phyloP scores from a whole-genome alignment of 1,140 invertebrate genomes.

The Drosophila ambigua region DNA sequence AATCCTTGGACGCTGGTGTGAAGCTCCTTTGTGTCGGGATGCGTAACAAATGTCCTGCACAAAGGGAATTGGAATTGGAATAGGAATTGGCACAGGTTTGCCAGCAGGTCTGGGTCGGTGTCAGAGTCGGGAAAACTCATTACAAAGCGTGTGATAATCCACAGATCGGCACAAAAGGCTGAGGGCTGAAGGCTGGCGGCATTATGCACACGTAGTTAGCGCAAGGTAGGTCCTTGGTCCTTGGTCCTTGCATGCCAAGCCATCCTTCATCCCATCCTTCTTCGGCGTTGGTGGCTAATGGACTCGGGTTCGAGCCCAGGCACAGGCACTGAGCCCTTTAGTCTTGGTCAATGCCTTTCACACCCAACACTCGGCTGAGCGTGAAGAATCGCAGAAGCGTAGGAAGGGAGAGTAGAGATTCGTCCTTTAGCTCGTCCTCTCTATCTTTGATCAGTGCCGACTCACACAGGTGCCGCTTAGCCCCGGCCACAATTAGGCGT shows the following conservation, averaged over 20 bases:
- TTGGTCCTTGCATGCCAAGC: slow-evolving; percentile 5
- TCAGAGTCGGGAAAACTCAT: slow-evolving; percentile 47
- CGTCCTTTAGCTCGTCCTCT: slow-evolving; percentile 38
- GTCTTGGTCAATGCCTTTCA: slow-evolving; percentile 80
- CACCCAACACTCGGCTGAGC: slow-evolving; percentile 66
- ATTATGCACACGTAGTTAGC: slow-evolving; percentile 82
- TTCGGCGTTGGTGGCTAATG: slow-evolving; percentile 72
- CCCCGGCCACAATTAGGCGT: slow-evolving; percentile 69
- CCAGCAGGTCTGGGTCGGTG: slow-evolving; percentile 55
- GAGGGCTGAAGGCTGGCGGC: slow-evolving; percentile 6
- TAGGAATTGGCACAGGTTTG: slow-evolving; percentile 74
- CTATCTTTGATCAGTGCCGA: slow-evolving; percentile 68
- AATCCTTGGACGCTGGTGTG: slow-evolving; percentile 23
- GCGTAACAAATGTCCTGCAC: slow-evolving; percentile 66
- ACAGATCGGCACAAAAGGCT: slow-evolving; percentile 63
- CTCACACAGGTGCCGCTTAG: slow-evolving; percentile 58
- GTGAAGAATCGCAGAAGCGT: slow-evolving; percentile 72
- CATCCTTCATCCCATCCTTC: slow-evolving; percentile 23
- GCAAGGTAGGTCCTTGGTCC: slow-evolving; percentile 56
- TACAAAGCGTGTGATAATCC: slow-evolving; percentile 79
- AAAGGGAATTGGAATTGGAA: slow-evolving; percentile 24
- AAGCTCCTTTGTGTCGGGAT: slow-evolving; percentile 56
- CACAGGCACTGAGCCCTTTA: slow-evolving; percentile 54
- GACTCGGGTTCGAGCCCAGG: slow-evolving; percentile 18
- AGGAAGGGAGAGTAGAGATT: slow-evolving; percentile 1